These are phyloP conservation scores for Ruditapes philippinarum DNA, from an alignment of 1,140 invertebrate genomes.

Conservation along the genomic window DNA sequence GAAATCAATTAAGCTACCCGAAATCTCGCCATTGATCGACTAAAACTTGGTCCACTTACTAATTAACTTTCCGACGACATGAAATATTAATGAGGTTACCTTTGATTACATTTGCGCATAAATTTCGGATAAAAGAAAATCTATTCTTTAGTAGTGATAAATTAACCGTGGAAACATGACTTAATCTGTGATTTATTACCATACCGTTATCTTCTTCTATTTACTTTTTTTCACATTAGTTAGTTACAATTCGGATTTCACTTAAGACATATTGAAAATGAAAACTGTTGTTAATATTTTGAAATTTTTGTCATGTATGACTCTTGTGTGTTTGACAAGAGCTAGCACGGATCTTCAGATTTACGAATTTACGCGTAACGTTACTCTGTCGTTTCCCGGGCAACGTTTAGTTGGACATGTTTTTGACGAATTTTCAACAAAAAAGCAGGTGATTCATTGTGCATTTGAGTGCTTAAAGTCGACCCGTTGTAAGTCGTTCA, in stretches of 20 bases:
- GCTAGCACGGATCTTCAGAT: constrained; percentile 31
- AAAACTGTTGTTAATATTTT: background rate
- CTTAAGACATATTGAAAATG: background rate
- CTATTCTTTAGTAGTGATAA: constrained; percentile 1
- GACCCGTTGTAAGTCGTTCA: constrained; percentile 48
- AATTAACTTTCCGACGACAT: constrained; percentile 42
- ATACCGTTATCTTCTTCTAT: background rate
- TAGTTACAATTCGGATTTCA: background rate
- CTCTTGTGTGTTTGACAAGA: background rate
- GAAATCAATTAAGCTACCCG: background rate
- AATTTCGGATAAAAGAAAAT: background rate
- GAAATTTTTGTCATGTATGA: background rate
- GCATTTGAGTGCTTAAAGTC: constrained; percentile 63
- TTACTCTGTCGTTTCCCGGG: constrained; percentile 45
- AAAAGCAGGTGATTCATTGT: constrained; percentile 54
- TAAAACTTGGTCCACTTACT: constrained; percentile 29
- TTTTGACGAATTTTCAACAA: constrained; percentile 61
- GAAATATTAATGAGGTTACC: constrained; percentile 48
- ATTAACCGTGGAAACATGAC: background rate
- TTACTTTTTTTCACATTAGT: background rate
- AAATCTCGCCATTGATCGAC: background rate
- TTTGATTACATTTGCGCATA: background rate
- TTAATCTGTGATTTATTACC: constrained; percentile 5
- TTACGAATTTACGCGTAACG: constrained; percentile 49
- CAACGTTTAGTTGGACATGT: constrained; percentile 35